A percentile compares a stretch with the other conserved stretches of the same genome.
phyloP scores from a whole-genome alignment of 53 echinoderm and acorn worm genomes.

The Stichopus horrens region DNA sequence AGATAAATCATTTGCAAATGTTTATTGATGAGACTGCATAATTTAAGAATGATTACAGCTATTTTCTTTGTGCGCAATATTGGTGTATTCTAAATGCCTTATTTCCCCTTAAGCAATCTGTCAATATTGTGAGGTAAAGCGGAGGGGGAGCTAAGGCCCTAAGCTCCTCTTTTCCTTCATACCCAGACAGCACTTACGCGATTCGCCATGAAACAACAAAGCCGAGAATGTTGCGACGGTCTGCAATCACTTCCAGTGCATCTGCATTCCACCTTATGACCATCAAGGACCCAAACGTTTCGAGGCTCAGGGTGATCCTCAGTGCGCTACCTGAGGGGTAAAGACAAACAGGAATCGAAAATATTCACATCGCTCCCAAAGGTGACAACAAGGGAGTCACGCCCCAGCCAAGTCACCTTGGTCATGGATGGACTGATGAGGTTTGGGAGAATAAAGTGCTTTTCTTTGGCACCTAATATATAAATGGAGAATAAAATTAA shows the following conservation, averaged over 20 bases:
- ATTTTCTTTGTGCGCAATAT: too few relatives aligned
- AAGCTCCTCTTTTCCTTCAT: too few relatives aligned
- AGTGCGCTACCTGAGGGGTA: slow-evolving; percentile 11
- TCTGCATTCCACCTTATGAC: not conserved
- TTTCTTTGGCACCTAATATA: too few relatives aligned
- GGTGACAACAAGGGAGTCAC: too few relatives aligned
- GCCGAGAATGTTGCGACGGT: slow-evolving; percentile 68
- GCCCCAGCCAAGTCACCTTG: too few relatives aligned
- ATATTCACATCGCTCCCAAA: too few relatives aligned
- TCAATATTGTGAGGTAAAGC: not conserved
- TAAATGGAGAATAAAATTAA: too few relatives aligned
- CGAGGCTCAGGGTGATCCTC: not conserved
- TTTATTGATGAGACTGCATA: too few relatives aligned
- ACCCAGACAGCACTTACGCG: slow-evolving; percentile 66
- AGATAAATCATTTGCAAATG: too few relatives aligned
- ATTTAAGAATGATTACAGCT: too few relatives aligned
- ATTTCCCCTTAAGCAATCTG: not conserved
- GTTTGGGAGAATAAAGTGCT: not conserved
- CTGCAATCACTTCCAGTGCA: slow-evolving; percentile 13
- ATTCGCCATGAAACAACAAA: slow-evolving; percentile 72
- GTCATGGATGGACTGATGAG: not conserved
- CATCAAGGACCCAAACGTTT: not conserved
- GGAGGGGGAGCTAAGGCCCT: too few relatives aligned
- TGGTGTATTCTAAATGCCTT: too few relatives aligned
- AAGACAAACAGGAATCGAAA: not conserved